Percentiles rank a stretch among this genome's conserved stretches.
These are phyloP conservation scores for Lepisosteus oculatus DNA, from an alignment of 2,113 vertebrate genomes.

Conservation along the genomic window DNA sequence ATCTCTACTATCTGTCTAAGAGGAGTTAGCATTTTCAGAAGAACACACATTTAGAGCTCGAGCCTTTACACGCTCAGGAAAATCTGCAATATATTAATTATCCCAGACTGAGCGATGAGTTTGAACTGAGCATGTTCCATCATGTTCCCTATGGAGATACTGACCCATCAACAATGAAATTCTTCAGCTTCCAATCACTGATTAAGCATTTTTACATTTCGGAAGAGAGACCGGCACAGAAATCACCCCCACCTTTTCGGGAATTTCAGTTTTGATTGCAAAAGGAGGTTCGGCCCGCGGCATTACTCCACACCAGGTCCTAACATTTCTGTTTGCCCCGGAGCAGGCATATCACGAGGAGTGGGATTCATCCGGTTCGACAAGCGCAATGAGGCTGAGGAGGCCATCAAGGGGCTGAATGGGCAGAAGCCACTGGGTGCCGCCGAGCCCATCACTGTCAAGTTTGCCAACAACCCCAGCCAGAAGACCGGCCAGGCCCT, in stretches of 20 bases:
- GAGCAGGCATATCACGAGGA: conserved; percentile 85
- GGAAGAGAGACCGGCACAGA: background rate
- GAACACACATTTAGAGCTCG: no score
- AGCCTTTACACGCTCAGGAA: no score
- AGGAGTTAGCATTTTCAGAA: no score
- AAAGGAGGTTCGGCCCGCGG: background rate
- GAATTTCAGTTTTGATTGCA: background rate
- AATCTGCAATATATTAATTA: no score
- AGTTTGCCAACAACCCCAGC: conserved; percentile 95
- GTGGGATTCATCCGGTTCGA: conserved; percentile 96
- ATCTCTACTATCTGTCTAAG: no score
- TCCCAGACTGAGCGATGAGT: no score
- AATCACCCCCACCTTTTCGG: no score
- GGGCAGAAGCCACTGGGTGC: conserved; percentile 91
- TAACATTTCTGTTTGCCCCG: conserved; percentile 45
- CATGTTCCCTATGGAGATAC: no score
- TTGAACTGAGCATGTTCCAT: no score
- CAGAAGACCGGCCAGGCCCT: conserved; percentile 92
- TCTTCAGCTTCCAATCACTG: no score
- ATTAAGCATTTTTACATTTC: no score
- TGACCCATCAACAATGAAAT: background rate
- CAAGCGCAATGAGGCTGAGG: conserved; percentile 92
- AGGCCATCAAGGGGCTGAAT: conserved; percentile 92
- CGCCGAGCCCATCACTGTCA: conserved; percentile 90
- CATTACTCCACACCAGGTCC: conserved; percentile 30